Evolutionary conservation across 2,797 vertebrate species (phyloP).

Genomic region (Gymnothorax reevesii): DNA sequence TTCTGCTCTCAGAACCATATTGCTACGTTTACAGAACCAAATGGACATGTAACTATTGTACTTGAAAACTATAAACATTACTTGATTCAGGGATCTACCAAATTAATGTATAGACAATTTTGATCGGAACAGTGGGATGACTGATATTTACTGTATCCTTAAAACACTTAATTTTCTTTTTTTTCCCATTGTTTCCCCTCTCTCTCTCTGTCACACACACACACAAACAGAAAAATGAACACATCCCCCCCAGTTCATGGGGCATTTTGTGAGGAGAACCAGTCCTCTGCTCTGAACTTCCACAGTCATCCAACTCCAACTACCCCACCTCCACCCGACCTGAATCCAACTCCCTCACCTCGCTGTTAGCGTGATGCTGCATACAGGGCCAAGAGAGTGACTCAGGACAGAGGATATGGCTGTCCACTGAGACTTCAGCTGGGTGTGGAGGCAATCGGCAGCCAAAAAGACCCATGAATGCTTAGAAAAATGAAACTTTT

Average conservation of each 20-base stretch:
- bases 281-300: not conserved
- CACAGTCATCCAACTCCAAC: not conserved
- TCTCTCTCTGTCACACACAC: not conserved
- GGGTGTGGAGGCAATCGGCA: conserved; percentile 36
- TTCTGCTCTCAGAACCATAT: not conserved
- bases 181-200: not conserved
- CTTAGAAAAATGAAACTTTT: conserved; percentile 14
- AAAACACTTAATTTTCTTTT: not conserved
- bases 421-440: conserved; percentile 50
- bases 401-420: conserved; percentile 48
- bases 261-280: not conserved
- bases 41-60: not conserved
- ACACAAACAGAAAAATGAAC: not conserved
- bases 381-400: conserved; percentile 44
- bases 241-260: not conserved
- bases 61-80: not conserved
- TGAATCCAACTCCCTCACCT: not conserved
- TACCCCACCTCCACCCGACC: not conserved
- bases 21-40: not conserved
- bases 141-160: not conserved
- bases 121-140: not conserved
- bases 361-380: conserved; percentile 16
- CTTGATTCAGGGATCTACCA: not conserved
- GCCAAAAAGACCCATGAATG: conserved; percentile 20
- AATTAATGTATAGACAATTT: not conserved